Evolutionary conservation across 2,797 vertebrate genomes (phyloP).

Genomic region (Columba guinea): DNA sequence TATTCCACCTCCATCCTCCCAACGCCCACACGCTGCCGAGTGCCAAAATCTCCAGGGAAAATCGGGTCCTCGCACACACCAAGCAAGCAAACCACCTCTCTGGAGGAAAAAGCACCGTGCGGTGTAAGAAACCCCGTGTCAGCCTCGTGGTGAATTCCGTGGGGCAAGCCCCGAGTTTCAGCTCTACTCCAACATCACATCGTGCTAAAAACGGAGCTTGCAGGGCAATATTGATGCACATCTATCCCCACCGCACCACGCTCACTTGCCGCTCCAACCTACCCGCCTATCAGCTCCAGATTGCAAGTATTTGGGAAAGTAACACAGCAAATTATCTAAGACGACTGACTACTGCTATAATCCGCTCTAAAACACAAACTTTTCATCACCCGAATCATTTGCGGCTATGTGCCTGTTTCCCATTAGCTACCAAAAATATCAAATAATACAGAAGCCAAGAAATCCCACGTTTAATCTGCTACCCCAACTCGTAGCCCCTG

Average conservation of each 20-base stretch:
- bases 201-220: accelerated
- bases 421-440: neutral
- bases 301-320: neutral
- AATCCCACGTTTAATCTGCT: neutral
- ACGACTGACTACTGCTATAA: neutral
- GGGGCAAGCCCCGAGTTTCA: neutral
- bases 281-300: neutral
- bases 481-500: neutral
- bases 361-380: neutral
- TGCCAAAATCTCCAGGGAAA: neutral
- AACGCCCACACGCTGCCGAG: neutral
- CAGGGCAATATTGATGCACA: neutral
- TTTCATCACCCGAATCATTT: neutral
- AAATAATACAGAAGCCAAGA: neutral
- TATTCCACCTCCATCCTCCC: conserved; percentile 28
- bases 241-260: accelerated
- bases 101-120: accelerated
- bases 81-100: neutral
- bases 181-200: neutral
- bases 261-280: neutral
- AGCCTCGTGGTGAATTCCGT: neutral
- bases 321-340: neutral
- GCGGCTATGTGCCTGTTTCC: neutral
- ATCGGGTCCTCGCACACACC: neutral
- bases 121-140: neutral